A percentile compares a stretch with the other conserved stretches of the same genome.
Conservation (phyloP, 2,113 vertebrate species). For the Platanista minor region DNA sequence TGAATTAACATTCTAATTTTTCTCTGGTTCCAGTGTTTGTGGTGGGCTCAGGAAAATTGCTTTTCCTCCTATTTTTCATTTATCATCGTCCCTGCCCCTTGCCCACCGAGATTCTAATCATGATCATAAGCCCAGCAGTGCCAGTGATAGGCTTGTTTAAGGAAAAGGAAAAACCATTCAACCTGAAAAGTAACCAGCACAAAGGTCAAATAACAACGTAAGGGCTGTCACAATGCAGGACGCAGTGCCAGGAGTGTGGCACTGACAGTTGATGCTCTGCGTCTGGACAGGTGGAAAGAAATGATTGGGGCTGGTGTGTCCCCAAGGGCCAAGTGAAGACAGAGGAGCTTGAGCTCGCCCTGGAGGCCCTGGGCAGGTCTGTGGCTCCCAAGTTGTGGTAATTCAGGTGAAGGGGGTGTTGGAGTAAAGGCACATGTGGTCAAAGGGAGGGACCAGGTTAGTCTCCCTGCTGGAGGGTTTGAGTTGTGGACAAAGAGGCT, state of each 20-base stretch:
- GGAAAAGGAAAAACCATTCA: not conserved
- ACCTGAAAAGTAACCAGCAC: conserved; percentile 24
- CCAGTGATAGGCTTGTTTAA: not conserved
- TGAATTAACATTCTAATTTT: not conserved
- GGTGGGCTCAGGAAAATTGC: not conserved
- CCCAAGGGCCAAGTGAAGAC: not conserved
- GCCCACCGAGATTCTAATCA: not conserved
- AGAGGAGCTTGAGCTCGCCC: not conserved
- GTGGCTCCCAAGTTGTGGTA: not conserved
- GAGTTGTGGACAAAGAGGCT: not conserved
- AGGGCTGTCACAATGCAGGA: not conserved
- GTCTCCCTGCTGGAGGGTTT: not conserved
- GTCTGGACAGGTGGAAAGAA: not conserved
- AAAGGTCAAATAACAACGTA: conserved; percentile 22
- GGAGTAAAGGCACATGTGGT: not conserved
- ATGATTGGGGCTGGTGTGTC: not conserved
- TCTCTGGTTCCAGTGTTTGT: not conserved
- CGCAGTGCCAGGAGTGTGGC: not conserved
- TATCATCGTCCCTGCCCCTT: too few relatives aligned
- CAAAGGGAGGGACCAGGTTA: not conserved
- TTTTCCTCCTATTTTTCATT: not conserved
- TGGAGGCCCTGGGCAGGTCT: not conserved
- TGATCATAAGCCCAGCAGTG: not conserved
- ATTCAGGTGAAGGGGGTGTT: not conserved
- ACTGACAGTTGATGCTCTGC: not conserved